Percentiles rank a stretch among this genome's conserved stretches.
phyloP scores from a whole-genome alignment of 1,140 invertebrate genomes.

The Macrobrachium rosenbergii region DNA sequence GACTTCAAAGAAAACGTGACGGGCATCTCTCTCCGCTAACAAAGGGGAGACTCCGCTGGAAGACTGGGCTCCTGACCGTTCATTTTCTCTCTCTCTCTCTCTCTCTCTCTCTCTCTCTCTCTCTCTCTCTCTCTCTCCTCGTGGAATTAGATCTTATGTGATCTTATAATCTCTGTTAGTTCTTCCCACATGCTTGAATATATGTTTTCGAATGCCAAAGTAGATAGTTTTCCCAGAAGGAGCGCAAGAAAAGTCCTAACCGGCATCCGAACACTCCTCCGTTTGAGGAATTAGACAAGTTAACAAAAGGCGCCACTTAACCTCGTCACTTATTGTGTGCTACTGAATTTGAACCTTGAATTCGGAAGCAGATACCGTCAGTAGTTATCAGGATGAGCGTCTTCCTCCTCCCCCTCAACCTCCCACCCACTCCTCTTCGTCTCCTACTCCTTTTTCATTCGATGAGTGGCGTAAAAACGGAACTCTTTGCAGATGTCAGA shows the following conservation, averaged over 20 bases:
- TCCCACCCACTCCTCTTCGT: background rate
- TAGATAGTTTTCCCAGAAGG: too few relatives aligned
- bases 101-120: background rate
- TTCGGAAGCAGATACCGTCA: conserved; percentile 48
- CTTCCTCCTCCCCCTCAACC: background rate
- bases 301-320: conserved; percentile 44
- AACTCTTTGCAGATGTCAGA: too few relatives aligned
- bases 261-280: background rate
- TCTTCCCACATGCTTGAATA: too few relatives aligned
- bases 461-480: too few relatives aligned
- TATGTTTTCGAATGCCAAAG: too few relatives aligned
- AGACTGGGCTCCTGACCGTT: background rate
- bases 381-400: conserved; percentile 30
- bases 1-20: conserved; percentile 47
- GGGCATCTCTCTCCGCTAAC: conserved; percentile 4
- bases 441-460: background rate
- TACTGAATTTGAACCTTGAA: conserved; percentile 46
- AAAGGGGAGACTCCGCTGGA: background rate
- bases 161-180: too few relatives aligned
- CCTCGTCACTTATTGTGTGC: conserved; percentile 32
- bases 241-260: too few relatives aligned
- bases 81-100: background rate
- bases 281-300: background rate
- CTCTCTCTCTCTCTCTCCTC: background rate
- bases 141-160: too few relatives aligned